A percentile compares a stretch with the other conserved stretches of the same genome.
These are phyloP conservation scores for Ametastegia equiseti DNA, from an alignment of 2,888 invertebrate species.

Conservation along the genomic window DNA sequence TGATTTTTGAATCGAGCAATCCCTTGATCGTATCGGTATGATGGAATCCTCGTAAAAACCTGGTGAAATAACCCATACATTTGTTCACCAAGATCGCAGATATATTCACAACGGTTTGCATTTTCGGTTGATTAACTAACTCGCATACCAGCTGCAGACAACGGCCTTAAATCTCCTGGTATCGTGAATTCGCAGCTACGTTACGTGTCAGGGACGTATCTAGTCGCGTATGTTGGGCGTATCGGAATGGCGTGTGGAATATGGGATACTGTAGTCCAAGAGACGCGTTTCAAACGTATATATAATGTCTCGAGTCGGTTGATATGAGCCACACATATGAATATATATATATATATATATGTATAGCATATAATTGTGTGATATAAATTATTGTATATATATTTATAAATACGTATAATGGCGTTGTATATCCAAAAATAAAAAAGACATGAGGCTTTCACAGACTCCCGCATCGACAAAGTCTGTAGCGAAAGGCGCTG, in stretches of 20 bases:
- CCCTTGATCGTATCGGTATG: too few relatives aligned
- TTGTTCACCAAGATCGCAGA: neutral
- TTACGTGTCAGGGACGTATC: neutral
- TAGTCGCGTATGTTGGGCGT: neutral
- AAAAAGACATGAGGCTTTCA: slow-evolving; percentile 15
- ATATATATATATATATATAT: neutral
- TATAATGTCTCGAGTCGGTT: too few relatives aligned
- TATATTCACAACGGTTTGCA: neutral
- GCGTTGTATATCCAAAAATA: slow-evolving; percentile 7
- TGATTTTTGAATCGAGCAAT: too few relatives aligned
- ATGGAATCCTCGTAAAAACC: too few relatives aligned
- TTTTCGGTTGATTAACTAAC: neutral
- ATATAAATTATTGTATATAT: too few relatives aligned
- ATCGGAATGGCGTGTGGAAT: too few relatives aligned
- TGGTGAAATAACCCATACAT: neutral
- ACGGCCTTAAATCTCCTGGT: slow-evolving; percentile 24
- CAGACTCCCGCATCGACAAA: slow-evolving; percentile 33
- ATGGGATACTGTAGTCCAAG: too few relatives aligned
- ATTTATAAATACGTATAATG: neutral
- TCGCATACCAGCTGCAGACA: slow-evolving; percentile 2
- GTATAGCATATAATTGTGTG: neutral
- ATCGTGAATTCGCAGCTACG: slow-evolving; percentile 7
- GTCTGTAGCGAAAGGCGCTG: neutral
- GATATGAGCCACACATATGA: too few relatives aligned
- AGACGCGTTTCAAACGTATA: too few relatives aligned